Conservation (phyloP, 2,888 invertebrate species). For the Folsomia candida region DNA sequence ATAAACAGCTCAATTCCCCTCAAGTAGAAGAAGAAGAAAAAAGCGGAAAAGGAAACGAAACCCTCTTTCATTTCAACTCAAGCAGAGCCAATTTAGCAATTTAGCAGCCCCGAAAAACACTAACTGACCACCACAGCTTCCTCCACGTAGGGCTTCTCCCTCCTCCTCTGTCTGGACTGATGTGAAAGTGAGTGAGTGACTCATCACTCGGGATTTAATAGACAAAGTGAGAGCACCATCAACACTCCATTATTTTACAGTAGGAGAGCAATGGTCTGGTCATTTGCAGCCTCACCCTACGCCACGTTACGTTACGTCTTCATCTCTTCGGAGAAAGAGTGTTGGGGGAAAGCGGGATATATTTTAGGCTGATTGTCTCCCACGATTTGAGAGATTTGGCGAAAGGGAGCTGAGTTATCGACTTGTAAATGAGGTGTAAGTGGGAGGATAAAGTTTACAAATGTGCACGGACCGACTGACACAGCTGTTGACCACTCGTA, state of each 20-base stretch:
- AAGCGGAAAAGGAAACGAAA: too few species aligned
- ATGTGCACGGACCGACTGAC: too few species aligned
- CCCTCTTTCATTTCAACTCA: too few species aligned
- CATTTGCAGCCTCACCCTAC: not conserved
- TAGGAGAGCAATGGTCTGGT: not conserved
- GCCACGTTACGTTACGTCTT: slow-evolving; percentile 13
- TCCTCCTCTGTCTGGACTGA: too few species aligned
- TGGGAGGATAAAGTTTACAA: not conserved
- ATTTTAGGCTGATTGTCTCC: slow-evolving; percentile 11
- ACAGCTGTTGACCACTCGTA: not conserved
- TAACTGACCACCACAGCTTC: too few species aligned
- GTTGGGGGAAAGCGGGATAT: not conserved
- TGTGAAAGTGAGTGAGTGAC: not conserved
- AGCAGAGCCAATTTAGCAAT: too few species aligned
- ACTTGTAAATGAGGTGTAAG: slow-evolving; percentile 22
- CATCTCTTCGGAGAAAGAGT: not conserved
- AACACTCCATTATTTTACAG: not conserved
- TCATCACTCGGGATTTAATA: too few species aligned
- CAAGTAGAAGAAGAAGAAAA: too few species aligned
- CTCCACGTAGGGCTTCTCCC: too few species aligned
- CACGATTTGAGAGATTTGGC: not conserved
- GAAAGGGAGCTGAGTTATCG: slow-evolving; percentile 14
- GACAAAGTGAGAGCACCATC: too few species aligned
- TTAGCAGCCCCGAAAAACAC: too few species aligned
- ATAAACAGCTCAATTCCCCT: too few species aligned